These are phyloP conservation scores for Cordylochernes scorpioides DNA, from an alignment of 2,888 invertebrate species.

Conservation along the genomic window DNA sequence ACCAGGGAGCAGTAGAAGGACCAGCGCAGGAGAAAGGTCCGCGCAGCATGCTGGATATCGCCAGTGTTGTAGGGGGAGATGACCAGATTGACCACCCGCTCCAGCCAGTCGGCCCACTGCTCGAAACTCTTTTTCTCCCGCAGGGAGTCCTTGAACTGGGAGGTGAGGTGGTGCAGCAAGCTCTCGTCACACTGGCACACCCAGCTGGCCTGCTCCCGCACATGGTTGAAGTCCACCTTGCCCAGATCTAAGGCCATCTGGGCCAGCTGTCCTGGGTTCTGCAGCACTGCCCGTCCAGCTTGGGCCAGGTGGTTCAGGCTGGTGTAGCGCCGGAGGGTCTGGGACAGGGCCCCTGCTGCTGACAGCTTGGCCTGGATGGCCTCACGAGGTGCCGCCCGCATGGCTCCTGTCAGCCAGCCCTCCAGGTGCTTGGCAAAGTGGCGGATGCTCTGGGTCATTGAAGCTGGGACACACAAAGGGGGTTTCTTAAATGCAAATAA, in stretches of 20 bases:
- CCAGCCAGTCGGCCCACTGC: conserved; percentile 94
- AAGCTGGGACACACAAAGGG: conserved; percentile 27
- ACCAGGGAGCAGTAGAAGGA: conserved; percentile 70
- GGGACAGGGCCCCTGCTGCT: conserved; percentile 74
- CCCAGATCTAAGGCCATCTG: conserved; percentile 91
- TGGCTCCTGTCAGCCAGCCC: conserved; percentile 51
- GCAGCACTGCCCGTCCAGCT: conserved; percentile 78
- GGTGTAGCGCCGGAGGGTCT: conserved; percentile 78
- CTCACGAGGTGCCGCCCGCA: too few relatives aligned
- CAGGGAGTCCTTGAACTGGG: conserved; percentile 63
- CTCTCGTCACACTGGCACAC: conserved; percentile 80
- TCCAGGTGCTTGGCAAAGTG: conserved; percentile 81
- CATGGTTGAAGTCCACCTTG: conserved; percentile 90
- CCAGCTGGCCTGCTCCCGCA: conserved; percentile 72
- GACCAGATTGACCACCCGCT: conserved; percentile 64
- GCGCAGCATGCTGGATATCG: conserved; percentile 53
- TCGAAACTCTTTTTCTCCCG: conserved; percentile 67
- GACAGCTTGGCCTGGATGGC: too few relatives aligned
- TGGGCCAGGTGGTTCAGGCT: conserved; percentile 87
- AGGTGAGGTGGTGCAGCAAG: conserved; percentile 55
- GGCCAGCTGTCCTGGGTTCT: conserved; percentile 74
- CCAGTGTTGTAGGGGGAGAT: conserved; percentile 48
- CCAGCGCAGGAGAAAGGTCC: conserved; percentile 90
- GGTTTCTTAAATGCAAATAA: not conserved
- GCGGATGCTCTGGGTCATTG: conserved; percentile 68